phyloP scores from a whole-genome alignment of 2,113 vertebrate species.

The Paralichthys olivaceus region DNA sequence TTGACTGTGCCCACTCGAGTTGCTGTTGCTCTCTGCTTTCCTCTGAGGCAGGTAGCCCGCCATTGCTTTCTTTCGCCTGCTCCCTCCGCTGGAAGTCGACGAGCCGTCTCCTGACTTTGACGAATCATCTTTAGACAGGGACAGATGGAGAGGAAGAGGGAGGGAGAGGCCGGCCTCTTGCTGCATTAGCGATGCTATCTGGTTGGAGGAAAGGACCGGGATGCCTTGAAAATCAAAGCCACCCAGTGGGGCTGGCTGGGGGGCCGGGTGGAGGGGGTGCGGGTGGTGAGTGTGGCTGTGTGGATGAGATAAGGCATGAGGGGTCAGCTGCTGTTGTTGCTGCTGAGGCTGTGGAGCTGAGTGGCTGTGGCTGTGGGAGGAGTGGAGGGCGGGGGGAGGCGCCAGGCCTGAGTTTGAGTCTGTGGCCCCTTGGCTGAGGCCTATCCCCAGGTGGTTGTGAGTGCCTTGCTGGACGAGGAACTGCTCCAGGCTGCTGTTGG shows the following conservation, averaged over 20 bases:
- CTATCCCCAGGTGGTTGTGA: conserved; percentile 83
- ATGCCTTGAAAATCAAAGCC: conserved; percentile 87
- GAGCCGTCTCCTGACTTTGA: conserved; percentile 73
- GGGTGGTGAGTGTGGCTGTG: conserved; percentile 84
- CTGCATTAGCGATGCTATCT: conserved; percentile 85
- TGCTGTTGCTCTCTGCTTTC: conserved; percentile 77
- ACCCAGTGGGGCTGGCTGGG: conserved; percentile 80
- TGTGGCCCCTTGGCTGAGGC: conserved; percentile 72
- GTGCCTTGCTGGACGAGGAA: conserved; percentile 85
- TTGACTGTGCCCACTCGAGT: conserved; percentile 78
- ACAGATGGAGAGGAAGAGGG: conserved; percentile 83
- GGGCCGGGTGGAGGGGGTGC: conserved; percentile 84
- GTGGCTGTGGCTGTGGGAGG: conserved; percentile 81
- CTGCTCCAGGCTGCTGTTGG: conserved; percentile 86
- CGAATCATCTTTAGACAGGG: conserved; percentile 81
- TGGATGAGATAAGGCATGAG: conserved; percentile 84
- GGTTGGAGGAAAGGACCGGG: conserved; percentile 85
- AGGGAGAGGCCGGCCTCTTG: conserved; percentile 84
- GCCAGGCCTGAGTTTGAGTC: conserved; percentile 81
- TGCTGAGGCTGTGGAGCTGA: conserved; percentile 77
- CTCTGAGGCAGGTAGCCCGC: conserved; percentile 86
- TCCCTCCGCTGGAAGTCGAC: conserved; percentile 74
- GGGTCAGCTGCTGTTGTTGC: conserved; percentile 82
- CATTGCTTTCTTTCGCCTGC: conserved; percentile 86
- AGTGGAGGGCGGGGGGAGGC: conserved; percentile 83